Conservation (phyloP, 2,888 invertebrate species). For the Trichacis sp. region DNA sequence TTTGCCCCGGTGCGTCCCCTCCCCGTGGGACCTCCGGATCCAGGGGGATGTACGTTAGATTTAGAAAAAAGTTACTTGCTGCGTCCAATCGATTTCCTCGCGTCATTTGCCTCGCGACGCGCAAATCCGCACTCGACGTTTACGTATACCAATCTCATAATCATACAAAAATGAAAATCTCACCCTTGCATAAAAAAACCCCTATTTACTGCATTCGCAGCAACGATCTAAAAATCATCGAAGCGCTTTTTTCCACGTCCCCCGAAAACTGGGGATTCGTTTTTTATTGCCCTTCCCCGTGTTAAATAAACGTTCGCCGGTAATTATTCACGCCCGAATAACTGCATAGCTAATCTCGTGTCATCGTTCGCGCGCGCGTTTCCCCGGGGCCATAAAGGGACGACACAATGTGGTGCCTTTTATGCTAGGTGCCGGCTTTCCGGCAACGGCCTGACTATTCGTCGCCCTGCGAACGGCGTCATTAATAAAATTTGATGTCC, state of each 20-base stretch:
- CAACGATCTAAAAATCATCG: neutral
- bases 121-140: conserved; percentile 1
- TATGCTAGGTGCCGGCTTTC: conserved; percentile 43
- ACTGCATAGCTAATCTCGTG: conserved; percentile 62
- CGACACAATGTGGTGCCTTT: conserved; percentile 45
- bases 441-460: conserved; percentile 46
- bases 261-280: conserved; percentile 36
- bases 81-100: conserved; percentile 1
- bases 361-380: conserved; percentile 60
- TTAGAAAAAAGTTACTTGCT: conserved; percentile 2
- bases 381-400: conserved; percentile 39
- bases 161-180: neutral
- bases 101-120: neutral
- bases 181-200: neutral
- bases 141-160: neutral
- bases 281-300: neutral
- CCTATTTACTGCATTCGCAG: neutral
- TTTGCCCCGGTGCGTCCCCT: no score
- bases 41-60: neutral
- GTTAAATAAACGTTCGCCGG: neutral
- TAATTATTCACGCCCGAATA: conserved; percentile 59
- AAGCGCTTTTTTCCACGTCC: no score
- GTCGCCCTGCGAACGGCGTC: conserved; percentile 44
- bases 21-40: neutral
- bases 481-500: conserved; percentile 65